Evolutionary conservation across 2,888 invertebrate genomes (phyloP).

Genomic region (Athetis lepigone): DNA sequence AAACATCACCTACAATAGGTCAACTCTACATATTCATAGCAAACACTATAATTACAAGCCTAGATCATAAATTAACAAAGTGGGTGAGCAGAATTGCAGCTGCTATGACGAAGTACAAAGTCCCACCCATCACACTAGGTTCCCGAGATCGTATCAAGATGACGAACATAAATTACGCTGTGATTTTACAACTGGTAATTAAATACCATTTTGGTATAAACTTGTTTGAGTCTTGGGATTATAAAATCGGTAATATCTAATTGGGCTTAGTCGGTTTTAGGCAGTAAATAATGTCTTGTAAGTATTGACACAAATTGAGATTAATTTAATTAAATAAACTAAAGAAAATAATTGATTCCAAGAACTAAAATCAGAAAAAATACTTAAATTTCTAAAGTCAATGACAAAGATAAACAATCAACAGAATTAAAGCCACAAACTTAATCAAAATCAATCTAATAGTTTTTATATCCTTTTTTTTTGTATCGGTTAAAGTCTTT

Average conservation of each 20-base stretch:
- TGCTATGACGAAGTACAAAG: conserved; percentile 53
- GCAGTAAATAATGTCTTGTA: conserved; percentile 25
- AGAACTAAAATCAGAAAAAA: no score
- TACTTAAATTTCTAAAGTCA: no score
- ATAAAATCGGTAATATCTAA: conserved; percentile 31
- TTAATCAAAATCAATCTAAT: no score
- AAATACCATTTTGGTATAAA: conserved; percentile 50
- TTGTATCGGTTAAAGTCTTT: no score
- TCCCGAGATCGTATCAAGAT: conserved; percentile 57
- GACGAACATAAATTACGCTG: conserved; percentile 54
- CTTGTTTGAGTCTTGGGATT: conserved; percentile 27
- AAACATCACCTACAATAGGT: conserved; percentile 33
- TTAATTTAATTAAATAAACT: no score
- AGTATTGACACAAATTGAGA: no score
- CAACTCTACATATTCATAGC: conserved; percentile 19
- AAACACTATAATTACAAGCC: conserved; percentile 55
- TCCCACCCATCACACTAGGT: conserved; percentile 51
- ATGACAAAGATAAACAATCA: no score
- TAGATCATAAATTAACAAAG: conserved; percentile 48
- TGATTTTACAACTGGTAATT: conserved; percentile 57
- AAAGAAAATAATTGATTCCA: no score
- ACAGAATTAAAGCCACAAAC: no score
- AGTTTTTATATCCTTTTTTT: no score
- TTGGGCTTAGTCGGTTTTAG: conserved; percentile 1
- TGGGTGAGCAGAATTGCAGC: conserved; percentile 51